Evolutionary conservation across 2,888 invertebrate species (phyloP).

Genomic region (Ypsolopha sequella): DNA sequence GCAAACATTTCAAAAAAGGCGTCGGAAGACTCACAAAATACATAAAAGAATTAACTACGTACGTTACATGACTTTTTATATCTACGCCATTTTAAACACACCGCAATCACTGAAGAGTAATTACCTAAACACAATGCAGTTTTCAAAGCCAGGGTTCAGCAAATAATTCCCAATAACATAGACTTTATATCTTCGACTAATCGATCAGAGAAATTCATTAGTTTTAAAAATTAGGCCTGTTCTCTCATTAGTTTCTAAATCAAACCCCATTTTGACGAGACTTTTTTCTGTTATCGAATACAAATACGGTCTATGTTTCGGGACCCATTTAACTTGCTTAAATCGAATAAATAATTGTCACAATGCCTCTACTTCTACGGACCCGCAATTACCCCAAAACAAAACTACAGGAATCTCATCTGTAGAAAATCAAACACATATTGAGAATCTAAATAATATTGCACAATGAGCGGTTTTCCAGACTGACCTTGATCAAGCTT

Average conservation of each 20-base stretch:
- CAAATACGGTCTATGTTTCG: slow-evolving; percentile 6
- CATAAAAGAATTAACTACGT: background rate
- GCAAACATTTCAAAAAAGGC: background rate
- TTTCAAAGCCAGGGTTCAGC: slow-evolving; percentile 28
- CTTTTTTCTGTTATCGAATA: background rate
- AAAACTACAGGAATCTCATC: background rate
- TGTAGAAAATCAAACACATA: slow-evolving; percentile 8
- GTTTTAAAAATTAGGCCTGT: background rate
- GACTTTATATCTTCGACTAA: slow-evolving; percentile 10
- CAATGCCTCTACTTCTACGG: slow-evolving; percentile 17
- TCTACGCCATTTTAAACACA: background rate
- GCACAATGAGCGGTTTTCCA: slow-evolving; percentile 30
- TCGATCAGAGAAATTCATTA: too few relatives aligned
- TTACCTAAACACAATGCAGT: background rate
- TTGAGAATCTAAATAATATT: slow-evolving; percentile 18
- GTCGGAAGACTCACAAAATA: background rate
- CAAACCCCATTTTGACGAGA: background rate
- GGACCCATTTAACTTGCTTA: background rate
- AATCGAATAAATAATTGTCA: slow-evolving; percentile 1
- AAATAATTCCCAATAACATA: slow-evolving; percentile 32
- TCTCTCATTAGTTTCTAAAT: background rate
- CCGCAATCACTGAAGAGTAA: background rate
- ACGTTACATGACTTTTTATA: background rate
- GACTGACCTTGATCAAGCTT: too few relatives aligned
- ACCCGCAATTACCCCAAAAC: slow-evolving; percentile 15